Conservation (phyloP, 2,113 vertebrate species). For the Addax nasomaculatus region DNA sequence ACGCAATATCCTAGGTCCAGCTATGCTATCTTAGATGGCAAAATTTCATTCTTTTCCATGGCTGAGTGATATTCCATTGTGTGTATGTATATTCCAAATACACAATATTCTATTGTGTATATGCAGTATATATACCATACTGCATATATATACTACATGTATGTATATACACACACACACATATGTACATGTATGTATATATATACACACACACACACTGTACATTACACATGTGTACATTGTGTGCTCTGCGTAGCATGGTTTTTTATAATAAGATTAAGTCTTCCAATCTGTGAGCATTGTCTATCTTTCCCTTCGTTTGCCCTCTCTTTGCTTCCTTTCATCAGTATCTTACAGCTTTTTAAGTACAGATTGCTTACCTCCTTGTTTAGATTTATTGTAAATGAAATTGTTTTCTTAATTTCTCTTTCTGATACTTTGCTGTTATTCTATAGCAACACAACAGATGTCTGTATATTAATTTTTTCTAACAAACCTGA, state of each 20-base stretch:
- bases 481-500: not conserved
- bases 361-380: not conserved
- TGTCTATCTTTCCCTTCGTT: not conserved
- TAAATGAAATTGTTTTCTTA: not conserved
- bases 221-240: not conserved
- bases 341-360: not conserved
- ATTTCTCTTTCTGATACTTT: not conserved
- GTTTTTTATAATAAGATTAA: not conserved
- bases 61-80: too few species aligned
- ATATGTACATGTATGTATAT: too few species aligned
- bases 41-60: not conserved
- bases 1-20: too few species aligned
- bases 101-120: not conserved
- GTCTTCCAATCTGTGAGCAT: not conserved
- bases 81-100: not conserved
- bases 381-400: not conserved
- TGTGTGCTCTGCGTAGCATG: not conserved
- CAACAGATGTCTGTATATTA: not conserved
- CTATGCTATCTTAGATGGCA: not conserved
- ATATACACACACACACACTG: too few species aligned
- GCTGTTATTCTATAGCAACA: not conserved
- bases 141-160: not conserved
- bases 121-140: rapidly evolving
- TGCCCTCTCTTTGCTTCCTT: not conserved
- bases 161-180: too few species aligned